These are phyloP conservation scores for Mirza zaza DNA, from an alignment of 2,113 vertebrate genomes.

Conservation along the genomic window DNA sequence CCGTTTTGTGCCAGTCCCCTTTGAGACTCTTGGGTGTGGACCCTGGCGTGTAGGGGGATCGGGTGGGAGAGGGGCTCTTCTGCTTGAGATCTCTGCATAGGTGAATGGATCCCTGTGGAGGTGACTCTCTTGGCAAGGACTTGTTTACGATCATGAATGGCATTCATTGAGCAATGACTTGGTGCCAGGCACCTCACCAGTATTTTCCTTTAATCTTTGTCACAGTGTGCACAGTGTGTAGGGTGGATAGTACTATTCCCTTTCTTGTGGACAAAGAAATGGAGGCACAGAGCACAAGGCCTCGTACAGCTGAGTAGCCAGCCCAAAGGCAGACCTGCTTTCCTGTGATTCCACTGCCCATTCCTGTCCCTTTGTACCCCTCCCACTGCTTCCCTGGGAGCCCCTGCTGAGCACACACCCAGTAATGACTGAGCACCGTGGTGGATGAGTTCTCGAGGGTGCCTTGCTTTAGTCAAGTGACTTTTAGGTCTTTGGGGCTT, in stretches of 20 bases:
- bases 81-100: neutral
- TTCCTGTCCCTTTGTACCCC: rapidly evolving
- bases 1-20: rapidly evolving
- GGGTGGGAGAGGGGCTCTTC: neutral
- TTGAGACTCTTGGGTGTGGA: neutral
- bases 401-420: rapidly evolving
- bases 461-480: neutral
- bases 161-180: too few relatives aligned
- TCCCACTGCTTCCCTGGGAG: neutral
- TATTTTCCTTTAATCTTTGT: neutral
- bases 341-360: neutral
- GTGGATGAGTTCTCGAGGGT: neutral
- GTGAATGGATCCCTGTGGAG: too few relatives aligned
- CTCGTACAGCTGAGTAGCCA: neutral
- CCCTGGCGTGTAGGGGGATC: neutral
- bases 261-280: neutral
- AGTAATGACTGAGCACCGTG: neutral
- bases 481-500: neutral
- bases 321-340: neutral
- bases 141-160: neutral
- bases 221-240: neutral
- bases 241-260: too few relatives aligned
- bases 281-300: neutral
- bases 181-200: too few relatives aligned
- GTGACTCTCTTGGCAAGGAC: neutral